These are phyloP conservation scores for Urocynchramus pylzowi DNA, from an alignment of 2,113 vertebrate species.

Conservation along the genomic window DNA sequence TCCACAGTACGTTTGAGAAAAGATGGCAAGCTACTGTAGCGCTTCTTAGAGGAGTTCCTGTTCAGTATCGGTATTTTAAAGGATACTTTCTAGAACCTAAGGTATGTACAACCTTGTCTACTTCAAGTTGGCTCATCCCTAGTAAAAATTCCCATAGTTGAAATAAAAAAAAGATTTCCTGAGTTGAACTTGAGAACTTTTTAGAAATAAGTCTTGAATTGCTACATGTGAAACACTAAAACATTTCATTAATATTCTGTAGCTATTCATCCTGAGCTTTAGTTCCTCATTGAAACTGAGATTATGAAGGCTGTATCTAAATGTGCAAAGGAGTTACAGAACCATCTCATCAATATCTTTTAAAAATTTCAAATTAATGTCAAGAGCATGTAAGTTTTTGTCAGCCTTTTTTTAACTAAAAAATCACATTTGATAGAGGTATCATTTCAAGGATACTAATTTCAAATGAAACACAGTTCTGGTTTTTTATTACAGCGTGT, in stretches of 20 bases:
- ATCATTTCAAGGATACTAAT: neutral
- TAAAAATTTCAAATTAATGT: slow-evolving; percentile 27
- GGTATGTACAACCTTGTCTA: slow-evolving; percentile 63
- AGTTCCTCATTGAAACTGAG: neutral
- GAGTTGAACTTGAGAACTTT: neutral
- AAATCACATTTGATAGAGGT: neutral
- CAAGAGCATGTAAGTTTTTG: neutral
- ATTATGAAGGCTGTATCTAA: neutral
- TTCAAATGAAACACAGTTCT: neutral
- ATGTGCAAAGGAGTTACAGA: neutral
- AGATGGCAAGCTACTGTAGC: slow-evolving; percentile 77
- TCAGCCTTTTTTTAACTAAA: neutral
- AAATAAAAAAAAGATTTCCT: neutral
- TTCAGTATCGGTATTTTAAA: slow-evolving; percentile 90
- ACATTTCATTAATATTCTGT: neutral
- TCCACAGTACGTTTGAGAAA: neutral
- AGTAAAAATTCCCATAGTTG: neutral
- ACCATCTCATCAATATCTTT: neutral
- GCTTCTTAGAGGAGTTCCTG: slow-evolving; percentile 75
- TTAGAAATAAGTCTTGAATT: neutral
- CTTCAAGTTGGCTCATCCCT: neutral
- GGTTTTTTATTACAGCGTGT: neutral
- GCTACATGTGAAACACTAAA: neutral
- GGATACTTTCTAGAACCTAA: slow-evolving; percentile 89
- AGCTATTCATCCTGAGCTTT: neutral